phyloP scores from a whole-genome alignment of 2,888 invertebrate species.

The Cheilosia urbana region DNA sequence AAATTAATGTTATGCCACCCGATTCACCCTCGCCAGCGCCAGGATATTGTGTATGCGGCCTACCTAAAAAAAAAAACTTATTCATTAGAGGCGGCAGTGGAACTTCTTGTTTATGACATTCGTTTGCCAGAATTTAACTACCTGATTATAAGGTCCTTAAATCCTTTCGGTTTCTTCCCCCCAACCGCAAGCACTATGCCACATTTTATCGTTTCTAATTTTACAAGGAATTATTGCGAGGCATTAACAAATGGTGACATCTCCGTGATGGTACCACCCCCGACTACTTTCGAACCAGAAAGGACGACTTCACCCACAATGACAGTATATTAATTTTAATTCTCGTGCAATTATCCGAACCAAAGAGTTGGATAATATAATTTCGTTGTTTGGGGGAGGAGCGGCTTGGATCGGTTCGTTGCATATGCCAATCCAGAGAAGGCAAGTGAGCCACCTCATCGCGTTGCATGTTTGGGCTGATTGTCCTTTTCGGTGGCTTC shows the following conservation, averaged over 20 bases:
- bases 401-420: neutral
- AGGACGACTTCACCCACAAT: conserved; percentile 68
- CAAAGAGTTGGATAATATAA: conserved; percentile 77
- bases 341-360: conserved; percentile 83
- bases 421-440: conserved; percentile 55
- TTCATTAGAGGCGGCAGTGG: conserved; percentile 55
- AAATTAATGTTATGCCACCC: conserved; percentile 75
- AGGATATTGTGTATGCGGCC: conserved; percentile 5
- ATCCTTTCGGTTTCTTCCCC: conserved; percentile 66
- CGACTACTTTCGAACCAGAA: conserved; percentile 18
- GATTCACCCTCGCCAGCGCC: conserved; percentile 22
- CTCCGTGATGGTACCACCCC: conserved; percentile 64
- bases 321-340: conserved; percentile 83
- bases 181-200: neutral
- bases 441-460: conserved; percentile 33
- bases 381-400: conserved; percentile 61
- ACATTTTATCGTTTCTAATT: conserved; percentile 72
- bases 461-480: conserved; percentile 69
- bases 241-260: conserved; percentile 75
- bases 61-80: conserved; percentile 52
- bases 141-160: conserved; percentile 76
- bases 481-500: conserved; percentile 64
- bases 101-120: conserved; percentile 71
- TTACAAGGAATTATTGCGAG: conserved; percentile 70
- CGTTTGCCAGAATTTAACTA: conserved; percentile 72